A percentile compares a stretch with the other conserved stretches of the same genome.
Conservation (phyloP, 1,140 invertebrate species). For the Conus betulinus region DNA sequence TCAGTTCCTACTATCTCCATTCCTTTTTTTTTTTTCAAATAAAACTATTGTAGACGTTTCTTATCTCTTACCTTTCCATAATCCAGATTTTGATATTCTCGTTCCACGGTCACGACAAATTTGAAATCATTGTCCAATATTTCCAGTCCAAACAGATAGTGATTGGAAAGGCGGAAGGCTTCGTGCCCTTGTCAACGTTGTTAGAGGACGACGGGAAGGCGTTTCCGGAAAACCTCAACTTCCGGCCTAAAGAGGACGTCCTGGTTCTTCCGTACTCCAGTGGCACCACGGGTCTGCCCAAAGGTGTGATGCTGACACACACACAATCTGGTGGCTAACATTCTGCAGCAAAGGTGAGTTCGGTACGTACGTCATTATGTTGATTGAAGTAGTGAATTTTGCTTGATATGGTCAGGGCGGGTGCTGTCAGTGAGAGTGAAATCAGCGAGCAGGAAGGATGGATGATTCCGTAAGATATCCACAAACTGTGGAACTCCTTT, state of each 20-base stretch:
- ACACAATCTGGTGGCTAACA: constrained; percentile 60
- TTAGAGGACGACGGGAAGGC: constrained; percentile 64
- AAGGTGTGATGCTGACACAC: constrained; percentile 70
- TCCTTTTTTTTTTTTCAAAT: not conserved
- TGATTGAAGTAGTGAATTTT: constrained; percentile 37
- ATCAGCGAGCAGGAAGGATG: too few relatives aligned
- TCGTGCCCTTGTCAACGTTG: constrained; percentile 58
- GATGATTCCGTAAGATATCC: too few relatives aligned
- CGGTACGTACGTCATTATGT: constrained; percentile 52
- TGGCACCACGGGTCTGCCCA: constrained; percentile 71
- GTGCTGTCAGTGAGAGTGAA: too few relatives aligned
- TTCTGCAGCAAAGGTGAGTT: constrained; percentile 32
- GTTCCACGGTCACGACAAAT: not conserved
- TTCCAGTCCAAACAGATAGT: constrained; percentile 63
- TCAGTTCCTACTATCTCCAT: not conserved
- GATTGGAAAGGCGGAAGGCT: constrained; percentile 63
- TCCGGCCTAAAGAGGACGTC: constrained; percentile 57
- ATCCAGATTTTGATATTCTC: not conserved
- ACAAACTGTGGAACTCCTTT: too few relatives aligned
- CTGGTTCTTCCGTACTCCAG: constrained; percentile 66
- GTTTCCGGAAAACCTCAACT: constrained; percentile 62
- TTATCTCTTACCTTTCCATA: not conserved
- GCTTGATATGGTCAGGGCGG: too few relatives aligned
- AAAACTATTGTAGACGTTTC: not conserved
- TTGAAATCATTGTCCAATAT: not conserved